Evolutionary conservation across 2,888 invertebrate species (phyloP).

Genomic region (Fragum fragum): DNA sequence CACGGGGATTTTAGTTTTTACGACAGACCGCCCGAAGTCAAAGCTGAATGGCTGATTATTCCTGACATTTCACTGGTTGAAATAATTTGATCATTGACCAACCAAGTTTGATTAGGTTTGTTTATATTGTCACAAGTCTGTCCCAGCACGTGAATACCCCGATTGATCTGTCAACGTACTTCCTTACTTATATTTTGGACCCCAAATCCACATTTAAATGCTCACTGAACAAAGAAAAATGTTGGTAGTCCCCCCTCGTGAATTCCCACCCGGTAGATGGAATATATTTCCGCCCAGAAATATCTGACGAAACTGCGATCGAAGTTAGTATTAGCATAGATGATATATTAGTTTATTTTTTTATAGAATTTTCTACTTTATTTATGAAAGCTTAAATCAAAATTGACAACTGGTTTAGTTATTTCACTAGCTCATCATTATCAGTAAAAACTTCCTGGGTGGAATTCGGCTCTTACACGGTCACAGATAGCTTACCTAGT

Average conservation of each 20-base stretch:
- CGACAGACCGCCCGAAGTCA: constrained; percentile 27
- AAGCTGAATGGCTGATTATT: constrained; percentile 81
- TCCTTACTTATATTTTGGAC: neutral
- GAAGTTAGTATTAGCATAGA: too few relatives aligned
- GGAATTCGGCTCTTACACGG: too few relatives aligned
- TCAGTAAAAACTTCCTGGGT: too few relatives aligned
- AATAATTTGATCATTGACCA: constrained; percentile 78
- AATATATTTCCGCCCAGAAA: constrained; percentile 12
- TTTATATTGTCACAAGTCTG: constrained; percentile 45
- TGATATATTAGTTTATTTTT: too few relatives aligned
- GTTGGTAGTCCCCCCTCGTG: neutral
- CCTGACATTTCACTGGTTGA: constrained; percentile 84
- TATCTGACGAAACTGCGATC: too few relatives aligned
- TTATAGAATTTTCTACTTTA: too few relatives aligned
- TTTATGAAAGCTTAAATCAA: too few relatives aligned
- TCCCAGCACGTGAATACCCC: neutral
- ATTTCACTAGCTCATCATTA: too few relatives aligned
- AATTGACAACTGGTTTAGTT: too few relatives aligned
- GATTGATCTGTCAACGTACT: neutral
- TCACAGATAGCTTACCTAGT: too few relatives aligned
- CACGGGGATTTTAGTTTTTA: neutral
- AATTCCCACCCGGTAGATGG: neutral
- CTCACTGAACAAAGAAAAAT: constrained; percentile 11
- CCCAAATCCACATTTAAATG: neutral
- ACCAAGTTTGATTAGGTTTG: constrained; percentile 79